Evolutionary conservation across 2,888 invertebrate species (phyloP).

Genomic region (Hyppa rectilinea): DNA sequence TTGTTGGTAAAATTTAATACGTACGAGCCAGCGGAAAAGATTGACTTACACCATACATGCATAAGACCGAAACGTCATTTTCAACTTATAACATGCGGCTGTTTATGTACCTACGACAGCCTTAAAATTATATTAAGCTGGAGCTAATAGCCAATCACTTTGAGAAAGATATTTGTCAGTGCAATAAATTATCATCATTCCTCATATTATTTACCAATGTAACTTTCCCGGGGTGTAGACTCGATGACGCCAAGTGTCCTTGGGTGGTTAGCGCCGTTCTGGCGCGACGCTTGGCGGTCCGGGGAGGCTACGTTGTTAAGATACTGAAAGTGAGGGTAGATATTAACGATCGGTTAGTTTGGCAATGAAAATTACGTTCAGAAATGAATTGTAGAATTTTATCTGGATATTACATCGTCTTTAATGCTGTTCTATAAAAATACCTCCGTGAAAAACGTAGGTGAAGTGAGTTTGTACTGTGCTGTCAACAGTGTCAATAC

Average conservation of each 20-base stretch:
- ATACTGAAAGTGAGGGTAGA: slow-evolving; percentile 22
- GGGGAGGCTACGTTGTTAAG: slow-evolving; percentile 32
- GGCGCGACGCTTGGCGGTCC: slow-evolving; percentile 51
- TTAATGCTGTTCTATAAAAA: too few relatives aligned
- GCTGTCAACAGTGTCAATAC: too few relatives aligned
- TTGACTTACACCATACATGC: neutral
- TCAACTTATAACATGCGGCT: too few relatives aligned
- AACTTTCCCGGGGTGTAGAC: slow-evolving; percentile 49
- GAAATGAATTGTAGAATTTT: neutral
- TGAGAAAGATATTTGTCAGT: neutral
- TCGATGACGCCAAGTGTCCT: slow-evolving; percentile 59
- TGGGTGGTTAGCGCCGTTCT: slow-evolving; percentile 54
- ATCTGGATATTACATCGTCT: too few relatives aligned
- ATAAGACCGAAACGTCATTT: neutral
- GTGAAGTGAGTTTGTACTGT: too few relatives aligned
- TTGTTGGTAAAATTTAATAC: neutral
- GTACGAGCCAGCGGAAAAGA: neutral
- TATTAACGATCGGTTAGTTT: slow-evolving; percentile 5
- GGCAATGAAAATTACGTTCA: neutral
- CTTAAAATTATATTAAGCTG: neutral
- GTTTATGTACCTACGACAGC: neutral
- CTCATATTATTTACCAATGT: slow-evolving; percentile 11
- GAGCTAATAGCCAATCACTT: neutral
- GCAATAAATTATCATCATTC: neutral
- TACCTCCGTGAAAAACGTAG: too few relatives aligned